These are phyloP conservation scores for Danionella dracula DNA, from an alignment of 2,797 vertebrate genomes.

Conservation along the genomic window DNA sequence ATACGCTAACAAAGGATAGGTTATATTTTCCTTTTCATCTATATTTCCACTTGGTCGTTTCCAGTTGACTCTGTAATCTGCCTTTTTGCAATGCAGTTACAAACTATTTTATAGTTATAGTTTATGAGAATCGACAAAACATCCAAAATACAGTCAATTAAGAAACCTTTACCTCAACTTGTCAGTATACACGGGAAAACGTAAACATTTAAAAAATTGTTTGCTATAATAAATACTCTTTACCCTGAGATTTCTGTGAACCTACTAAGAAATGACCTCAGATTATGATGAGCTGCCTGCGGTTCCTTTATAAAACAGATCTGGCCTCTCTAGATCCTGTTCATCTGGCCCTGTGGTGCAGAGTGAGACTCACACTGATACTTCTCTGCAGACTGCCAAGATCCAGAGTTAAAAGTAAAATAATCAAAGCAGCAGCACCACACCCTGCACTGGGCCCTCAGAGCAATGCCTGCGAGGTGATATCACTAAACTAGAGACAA, in stretches of 20 bases:
- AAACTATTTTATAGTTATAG: too few relatives aligned
- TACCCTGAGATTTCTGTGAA: background rate
- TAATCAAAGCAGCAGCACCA: constrained; percentile 31
- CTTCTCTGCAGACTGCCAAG: constrained; percentile 19
- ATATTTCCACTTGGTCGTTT: too few relatives aligned
- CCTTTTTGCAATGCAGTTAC: too few relatives aligned
- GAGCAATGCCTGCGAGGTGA: constrained; percentile 27
- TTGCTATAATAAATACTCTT: background rate
- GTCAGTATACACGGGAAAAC: too few relatives aligned
- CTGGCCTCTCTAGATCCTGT: background rate
- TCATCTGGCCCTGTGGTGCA: constrained; percentile 19
- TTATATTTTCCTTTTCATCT: too few relatives aligned
- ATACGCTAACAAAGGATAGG: too few relatives aligned
- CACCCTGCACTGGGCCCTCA: constrained; percentile 18
- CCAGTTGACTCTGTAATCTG: too few relatives aligned
- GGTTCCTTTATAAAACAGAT: background rate
- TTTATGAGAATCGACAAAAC: too few relatives aligned
- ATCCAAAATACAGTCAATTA: too few relatives aligned
- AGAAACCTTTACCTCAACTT: too few relatives aligned
- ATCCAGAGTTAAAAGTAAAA: constrained; percentile 25
- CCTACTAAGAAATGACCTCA: background rate
- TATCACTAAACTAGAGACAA: constrained; percentile 21
- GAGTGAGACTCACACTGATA: constrained; percentile 4
- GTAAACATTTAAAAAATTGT: too few relatives aligned
- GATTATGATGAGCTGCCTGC: background rate